Base-by-base conservation (phyloP, 2,113 vertebrate species). In the Rana temporaria region DNA sequence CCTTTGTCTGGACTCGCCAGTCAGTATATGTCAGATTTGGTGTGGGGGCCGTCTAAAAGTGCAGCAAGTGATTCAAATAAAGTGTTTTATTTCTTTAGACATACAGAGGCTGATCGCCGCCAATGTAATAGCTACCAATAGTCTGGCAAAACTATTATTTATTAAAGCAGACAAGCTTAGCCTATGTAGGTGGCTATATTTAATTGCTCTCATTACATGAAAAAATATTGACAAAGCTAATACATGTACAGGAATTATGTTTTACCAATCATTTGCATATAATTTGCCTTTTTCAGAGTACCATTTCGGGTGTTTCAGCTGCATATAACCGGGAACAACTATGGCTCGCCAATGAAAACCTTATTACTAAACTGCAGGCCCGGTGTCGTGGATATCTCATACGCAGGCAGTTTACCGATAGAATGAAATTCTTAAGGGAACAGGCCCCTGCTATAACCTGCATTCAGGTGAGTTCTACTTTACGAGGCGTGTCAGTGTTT, bases 301-400 rank as follows among this genome's bases (percentile, higher is more conserved):
- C 95, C 81, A 96, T 99, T 82, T 98, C 97, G 0, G 96, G 97
- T 26, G 97, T 99, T 77, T 99, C 97, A 0, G 95, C 95, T 0
- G 97, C 97, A 0, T 99, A 99, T 81, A 99, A 99, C 87, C 91
- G 98, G n/a, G 96, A 99, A 67, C 98, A 99, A 89, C 86, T 99
- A 55, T 99, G 98, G 98, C 87, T 98, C 83, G 97, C 98, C 88
- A 99, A 98, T 0, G 97, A 99, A 91, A 94, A 84, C 76, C 85
- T 99, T 38, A 97, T 99, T 18, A 92, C 91, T 2, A 97, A 92
- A 88, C 91, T 99, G 68, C 98, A 99, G 86, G 97, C 97, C 4
- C 92, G 95, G 74, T 99, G 97, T 86, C 93, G 96, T 0, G 98
- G 98, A 0, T 98, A 95, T 89, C 86, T 99, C 48, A 91, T 97